phyloP scores from a whole-genome alignment of 2,888 invertebrate genomes.

The Anorthoa munda region DNA sequence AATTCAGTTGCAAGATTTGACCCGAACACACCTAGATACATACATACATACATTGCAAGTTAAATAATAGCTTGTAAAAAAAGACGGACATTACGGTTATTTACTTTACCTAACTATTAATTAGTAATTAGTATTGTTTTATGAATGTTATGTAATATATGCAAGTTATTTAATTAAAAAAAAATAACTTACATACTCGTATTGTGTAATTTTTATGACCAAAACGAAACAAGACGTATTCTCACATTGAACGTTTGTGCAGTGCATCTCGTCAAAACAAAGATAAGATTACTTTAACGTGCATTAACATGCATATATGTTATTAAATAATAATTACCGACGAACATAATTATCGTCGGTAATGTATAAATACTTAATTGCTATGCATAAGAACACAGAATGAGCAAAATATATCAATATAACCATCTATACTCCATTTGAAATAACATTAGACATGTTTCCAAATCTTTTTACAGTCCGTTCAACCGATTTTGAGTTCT shows the following conservation, averaged over 20 bases:
- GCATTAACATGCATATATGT: neutral
- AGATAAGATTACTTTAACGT: conserved; percentile 36
- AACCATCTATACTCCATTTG: too few relatives aligned
- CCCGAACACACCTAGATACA: too few relatives aligned
- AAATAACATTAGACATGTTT: too few relatives aligned
- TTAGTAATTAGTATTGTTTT: neutral
- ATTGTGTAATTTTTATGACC: neutral
- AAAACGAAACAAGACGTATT: neutral
- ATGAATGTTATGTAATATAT: neutral
- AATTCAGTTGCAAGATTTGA: too few relatives aligned
- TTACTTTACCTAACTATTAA: neutral
- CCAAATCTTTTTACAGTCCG: too few relatives aligned
- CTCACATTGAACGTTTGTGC: conserved; percentile 13
- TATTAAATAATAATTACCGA: conserved; percentile 30
- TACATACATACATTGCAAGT: too few relatives aligned
- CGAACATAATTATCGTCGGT: neutral
- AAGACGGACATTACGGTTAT: neutral
- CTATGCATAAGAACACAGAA: neutral
- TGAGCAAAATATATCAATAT: neutral
- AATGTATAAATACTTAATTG: neutral
- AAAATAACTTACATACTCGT: neutral
- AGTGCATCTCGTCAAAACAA: conserved; percentile 49
- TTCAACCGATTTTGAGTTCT: too few relatives aligned
- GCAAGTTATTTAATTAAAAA: neutral
- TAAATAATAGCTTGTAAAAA: neutral